Evolutionary conservation across 1,140 invertebrate species (phyloP).

Genomic region (Vanessa atalanta): DNA sequence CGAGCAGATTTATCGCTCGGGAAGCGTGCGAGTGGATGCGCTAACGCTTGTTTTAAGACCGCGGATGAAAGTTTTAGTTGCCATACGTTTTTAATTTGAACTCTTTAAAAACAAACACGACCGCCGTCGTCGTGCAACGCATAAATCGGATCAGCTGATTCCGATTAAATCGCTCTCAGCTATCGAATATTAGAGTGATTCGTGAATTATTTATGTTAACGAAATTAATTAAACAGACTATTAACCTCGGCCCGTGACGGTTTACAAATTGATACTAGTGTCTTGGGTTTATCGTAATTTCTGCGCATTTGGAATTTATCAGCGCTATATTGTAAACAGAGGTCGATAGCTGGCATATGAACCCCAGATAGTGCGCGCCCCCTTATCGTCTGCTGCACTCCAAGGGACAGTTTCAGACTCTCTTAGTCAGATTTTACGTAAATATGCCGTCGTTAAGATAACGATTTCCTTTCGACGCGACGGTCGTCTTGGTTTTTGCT

Average conservation of each 20-base stretch:
- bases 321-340: constrained; percentile 62
- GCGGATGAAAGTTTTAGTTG: constrained; percentile 70
- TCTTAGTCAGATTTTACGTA: constrained; percentile 73
- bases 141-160: constrained; percentile 33
- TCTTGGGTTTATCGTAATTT: constrained; percentile 53
- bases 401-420: constrained; percentile 56
- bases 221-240: constrained; percentile 57
- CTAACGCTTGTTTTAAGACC: constrained; percentile 61
- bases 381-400: constrained; percentile 69
- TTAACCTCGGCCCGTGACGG: constrained; percentile 51
- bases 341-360: constrained; percentile 78
- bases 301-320: constrained; percentile 54
- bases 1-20: constrained; percentile 66
- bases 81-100: constrained; percentile 67
- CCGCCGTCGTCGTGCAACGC: constrained; percentile 19
- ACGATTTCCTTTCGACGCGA: constrained; percentile 71
- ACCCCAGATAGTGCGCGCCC: constrained; percentile 57
- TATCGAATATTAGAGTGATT: constrained; percentile 21
- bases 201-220: constrained; percentile 39
- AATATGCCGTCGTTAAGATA: constrained; percentile 75
- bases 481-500: constrained; percentile 58
- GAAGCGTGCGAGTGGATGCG: constrained; percentile 32
- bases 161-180: constrained; percentile 20
- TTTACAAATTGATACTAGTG: constrained; percentile 63
- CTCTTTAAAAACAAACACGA: constrained; percentile 53